These are phyloP conservation scores for Sclerurus mexicanus DNA, from an alignment of 2,113 vertebrate genomes.

Conservation along the genomic window DNA sequence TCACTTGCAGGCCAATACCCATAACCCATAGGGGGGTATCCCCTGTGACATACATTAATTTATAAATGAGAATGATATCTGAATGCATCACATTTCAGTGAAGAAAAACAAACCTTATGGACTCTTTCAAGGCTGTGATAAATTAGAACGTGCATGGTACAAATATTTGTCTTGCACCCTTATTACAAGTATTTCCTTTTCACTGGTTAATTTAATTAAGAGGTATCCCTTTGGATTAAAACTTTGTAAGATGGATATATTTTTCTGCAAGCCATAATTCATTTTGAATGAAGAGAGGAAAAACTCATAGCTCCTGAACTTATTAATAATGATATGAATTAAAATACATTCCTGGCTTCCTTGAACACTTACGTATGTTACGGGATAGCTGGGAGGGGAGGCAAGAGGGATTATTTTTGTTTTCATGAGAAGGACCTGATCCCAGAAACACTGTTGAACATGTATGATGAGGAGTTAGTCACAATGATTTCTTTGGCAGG, in stretches of 20 bases:
- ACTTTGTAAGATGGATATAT: slow-evolving; percentile 14
- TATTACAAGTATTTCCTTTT: slow-evolving; percentile 72
- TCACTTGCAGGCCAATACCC: slow-evolving; percentile 58
- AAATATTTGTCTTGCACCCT: slow-evolving; percentile 69
- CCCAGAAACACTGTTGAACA: slow-evolving; percentile 37
- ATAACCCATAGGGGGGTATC: slow-evolving; percentile 34
- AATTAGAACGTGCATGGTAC: slow-evolving; percentile 62
- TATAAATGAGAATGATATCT: slow-evolving; percentile 66
- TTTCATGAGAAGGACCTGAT: slow-evolving; percentile 51
- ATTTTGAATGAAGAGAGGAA: slow-evolving; percentile 45
- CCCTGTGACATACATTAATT: slow-evolving; percentile 60
- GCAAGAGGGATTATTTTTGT: slow-evolving; percentile 56
- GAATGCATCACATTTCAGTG: slow-evolving; percentile 56
- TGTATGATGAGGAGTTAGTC: slow-evolving; percentile 52
- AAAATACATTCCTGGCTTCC: slow-evolving; percentile 36
- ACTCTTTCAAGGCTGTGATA: slow-evolving; percentile 66
- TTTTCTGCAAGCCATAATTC: slow-evolving; percentile 25
- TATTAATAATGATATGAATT: slow-evolving; percentile 50
- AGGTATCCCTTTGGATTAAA: slow-evolving; percentile 43
- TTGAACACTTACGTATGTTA: slow-evolving; percentile 34
- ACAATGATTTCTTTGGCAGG: slow-evolving; percentile 60
- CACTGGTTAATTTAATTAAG: slow-evolving; percentile 58
- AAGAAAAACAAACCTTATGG: slow-evolving; percentile 65
- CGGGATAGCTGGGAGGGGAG: slow-evolving; percentile 23
- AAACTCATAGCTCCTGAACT: slow-evolving; percentile 49